phyloP scores from a whole-genome alignment of 1,140 invertebrate genomes.

The Psix sp. region DNA sequence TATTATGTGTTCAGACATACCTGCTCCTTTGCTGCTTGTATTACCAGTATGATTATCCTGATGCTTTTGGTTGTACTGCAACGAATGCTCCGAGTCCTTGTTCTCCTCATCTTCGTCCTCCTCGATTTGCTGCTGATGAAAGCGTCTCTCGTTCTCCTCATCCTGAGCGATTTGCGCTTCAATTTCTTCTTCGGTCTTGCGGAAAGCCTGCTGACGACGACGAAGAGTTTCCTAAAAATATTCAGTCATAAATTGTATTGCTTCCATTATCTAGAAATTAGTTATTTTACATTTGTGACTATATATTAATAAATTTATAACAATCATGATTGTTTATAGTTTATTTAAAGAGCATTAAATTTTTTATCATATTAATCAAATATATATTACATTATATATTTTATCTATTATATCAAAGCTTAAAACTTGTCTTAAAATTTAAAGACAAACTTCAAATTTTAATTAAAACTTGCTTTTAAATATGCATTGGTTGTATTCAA shows the following conservation, averaged over 20 bases:
- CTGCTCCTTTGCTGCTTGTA: constrained; percentile 71
- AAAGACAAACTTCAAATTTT: no score
- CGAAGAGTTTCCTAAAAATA: constrained; percentile 72
- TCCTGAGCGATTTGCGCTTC: constrained; percentile 75
- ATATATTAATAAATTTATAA: no score
- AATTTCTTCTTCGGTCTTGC: constrained; percentile 78
- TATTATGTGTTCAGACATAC: constrained; percentile 67
- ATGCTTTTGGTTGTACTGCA: constrained; percentile 45
- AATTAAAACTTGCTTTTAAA: no score
- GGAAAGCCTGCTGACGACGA: constrained; percentile 77
- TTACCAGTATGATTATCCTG: constrained; percentile 75
- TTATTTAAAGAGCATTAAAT: no score
- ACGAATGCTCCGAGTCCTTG: constrained; percentile 33
- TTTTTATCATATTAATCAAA: no score
- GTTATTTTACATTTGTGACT: no score
- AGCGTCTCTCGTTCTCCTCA: constrained; percentile 68
- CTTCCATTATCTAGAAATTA: no score
- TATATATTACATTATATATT: no score
- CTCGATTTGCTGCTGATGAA: constrained; percentile 31
- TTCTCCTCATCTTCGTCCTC: constrained; percentile 37
- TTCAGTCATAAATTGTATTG: not conserved
- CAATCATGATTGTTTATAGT: no score
- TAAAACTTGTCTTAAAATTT: no score
- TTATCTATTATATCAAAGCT: no score
- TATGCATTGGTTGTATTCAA: no score